These are phyloP conservation scores for Melanocharis versteri DNA, from an alignment of 2,113 vertebrate genomes.

Conservation along the genomic window DNA sequence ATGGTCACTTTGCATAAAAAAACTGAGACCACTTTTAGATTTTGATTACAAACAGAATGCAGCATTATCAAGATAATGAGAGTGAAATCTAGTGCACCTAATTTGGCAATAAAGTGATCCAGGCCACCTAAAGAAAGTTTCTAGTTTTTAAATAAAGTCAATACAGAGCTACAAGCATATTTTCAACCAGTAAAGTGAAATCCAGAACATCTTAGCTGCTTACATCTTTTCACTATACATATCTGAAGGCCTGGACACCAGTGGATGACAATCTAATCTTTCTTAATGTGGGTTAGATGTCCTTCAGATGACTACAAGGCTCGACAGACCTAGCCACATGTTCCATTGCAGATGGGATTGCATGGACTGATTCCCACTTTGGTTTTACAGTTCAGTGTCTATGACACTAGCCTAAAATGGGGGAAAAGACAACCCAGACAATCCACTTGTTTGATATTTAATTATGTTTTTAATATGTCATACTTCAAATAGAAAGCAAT, in stretches of 20 bases:
- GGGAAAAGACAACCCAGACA: neutral
- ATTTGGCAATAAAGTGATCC: neutral
- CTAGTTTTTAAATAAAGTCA: neutral
- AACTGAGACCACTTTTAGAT: neutral
- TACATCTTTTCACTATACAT: neutral
- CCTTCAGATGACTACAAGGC: neutral
- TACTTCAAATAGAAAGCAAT: neutral
- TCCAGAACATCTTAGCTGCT: neutral
- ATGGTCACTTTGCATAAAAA: neutral
- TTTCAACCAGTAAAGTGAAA: neutral
- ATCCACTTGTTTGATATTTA: neutral
- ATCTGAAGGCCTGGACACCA: neutral
- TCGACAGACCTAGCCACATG: neutral
- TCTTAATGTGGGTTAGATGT: neutral
- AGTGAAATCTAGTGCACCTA: neutral
- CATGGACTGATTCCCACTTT: neutral
- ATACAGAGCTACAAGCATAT: neutral
- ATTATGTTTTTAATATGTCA: neutral
- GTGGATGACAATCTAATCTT: neutral
- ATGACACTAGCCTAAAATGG: neutral
- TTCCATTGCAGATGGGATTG: neutral
- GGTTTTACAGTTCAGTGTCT: neutral
- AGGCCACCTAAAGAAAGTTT: neutral
- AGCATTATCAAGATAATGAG: neutral
- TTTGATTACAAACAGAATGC: neutral